Conservation (phyloP, 35 echinoderm and acorn worm species). For the Amphiura filiformis region DNA sequence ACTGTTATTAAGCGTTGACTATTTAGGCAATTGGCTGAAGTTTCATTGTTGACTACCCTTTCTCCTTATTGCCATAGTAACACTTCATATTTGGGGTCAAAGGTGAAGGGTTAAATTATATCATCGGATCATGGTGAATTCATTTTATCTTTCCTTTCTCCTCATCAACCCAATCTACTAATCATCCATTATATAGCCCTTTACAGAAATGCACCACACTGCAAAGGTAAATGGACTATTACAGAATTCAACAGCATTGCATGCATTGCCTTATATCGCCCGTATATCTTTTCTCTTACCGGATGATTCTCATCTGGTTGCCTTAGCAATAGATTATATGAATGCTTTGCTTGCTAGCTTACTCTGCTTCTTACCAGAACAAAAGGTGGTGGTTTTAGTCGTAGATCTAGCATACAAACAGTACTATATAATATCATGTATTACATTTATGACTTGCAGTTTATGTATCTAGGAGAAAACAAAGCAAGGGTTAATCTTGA, state of each 20-base stretch:
- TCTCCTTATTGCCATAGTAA: too few relatives aligned
- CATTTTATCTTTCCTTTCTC: neutral
- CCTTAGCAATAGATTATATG: too few relatives aligned
- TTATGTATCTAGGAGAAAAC: neutral
- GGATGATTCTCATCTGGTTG: neutral
- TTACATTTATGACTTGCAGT: neutral
- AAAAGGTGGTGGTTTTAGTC: neutral
- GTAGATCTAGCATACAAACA: too few relatives aligned
- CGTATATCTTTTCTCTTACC: neutral
- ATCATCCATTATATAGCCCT: constrained; percentile 7
- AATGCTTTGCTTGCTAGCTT: constrained; percentile 4
- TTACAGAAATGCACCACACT: neutral
- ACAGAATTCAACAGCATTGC: neutral
- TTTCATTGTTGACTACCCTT: too few relatives aligned
- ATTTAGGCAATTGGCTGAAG: too few relatives aligned
- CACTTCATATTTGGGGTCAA: too few relatives aligned
- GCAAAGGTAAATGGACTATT: constrained; percentile 1
- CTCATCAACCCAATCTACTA: neutral
- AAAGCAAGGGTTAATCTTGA: constrained; percentile 13
- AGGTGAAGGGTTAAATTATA: too few relatives aligned
- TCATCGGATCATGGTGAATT: neutral
- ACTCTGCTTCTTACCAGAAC: too few relatives aligned
- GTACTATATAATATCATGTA: too few relatives aligned
- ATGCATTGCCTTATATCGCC: neutral
- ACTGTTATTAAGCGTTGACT: too few relatives aligned